Conservation (phyloP, 2,797 vertebrate species). For the Siniperca scherzeri region DNA sequence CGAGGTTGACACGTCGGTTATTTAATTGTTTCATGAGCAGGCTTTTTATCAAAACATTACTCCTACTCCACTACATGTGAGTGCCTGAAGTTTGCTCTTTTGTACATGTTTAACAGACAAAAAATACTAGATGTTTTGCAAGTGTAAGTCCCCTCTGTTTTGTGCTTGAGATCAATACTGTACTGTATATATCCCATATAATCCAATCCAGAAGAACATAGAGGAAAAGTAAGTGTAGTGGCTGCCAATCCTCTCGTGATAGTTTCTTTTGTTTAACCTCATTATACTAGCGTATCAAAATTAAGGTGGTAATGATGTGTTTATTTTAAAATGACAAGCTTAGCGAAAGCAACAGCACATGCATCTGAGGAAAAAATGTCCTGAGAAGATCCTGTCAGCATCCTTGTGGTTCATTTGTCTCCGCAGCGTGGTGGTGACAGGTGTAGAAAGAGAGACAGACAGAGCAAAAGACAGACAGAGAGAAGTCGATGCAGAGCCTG, state of each 20-base stretch:
- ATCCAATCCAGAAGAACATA: background rate
- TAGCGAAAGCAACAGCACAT: background rate
- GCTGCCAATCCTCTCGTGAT: constrained; percentile 4
- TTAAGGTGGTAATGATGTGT: background rate
- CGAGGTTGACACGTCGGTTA: rapidly evolving
- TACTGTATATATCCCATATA: background rate
- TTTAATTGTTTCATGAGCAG: background rate
- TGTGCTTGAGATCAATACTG: background rate
- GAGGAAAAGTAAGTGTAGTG: background rate
- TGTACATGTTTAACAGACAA: background rate
- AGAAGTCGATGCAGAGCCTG: constrained; percentile 34
- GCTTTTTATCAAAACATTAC: background rate
- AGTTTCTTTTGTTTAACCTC: background rate
- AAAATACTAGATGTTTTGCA: background rate
- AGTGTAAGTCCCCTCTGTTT: background rate
- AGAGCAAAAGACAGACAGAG: constrained; percentile 39
- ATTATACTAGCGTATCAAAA: background rate
- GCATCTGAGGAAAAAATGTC: constrained; percentile 1
- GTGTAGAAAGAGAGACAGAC: constrained; percentile 40
- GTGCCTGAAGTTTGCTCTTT: background rate
- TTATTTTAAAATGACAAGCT: constrained; percentile 22
- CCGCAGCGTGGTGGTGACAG: constrained; percentile 34
- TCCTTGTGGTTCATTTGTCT: constrained; percentile 52
- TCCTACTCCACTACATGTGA: background rate
- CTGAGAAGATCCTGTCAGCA: constrained; percentile 40